phyloP scores from a whole-genome alignment of 2,113 vertebrate species.

The Callionymus lyra region DNA sequence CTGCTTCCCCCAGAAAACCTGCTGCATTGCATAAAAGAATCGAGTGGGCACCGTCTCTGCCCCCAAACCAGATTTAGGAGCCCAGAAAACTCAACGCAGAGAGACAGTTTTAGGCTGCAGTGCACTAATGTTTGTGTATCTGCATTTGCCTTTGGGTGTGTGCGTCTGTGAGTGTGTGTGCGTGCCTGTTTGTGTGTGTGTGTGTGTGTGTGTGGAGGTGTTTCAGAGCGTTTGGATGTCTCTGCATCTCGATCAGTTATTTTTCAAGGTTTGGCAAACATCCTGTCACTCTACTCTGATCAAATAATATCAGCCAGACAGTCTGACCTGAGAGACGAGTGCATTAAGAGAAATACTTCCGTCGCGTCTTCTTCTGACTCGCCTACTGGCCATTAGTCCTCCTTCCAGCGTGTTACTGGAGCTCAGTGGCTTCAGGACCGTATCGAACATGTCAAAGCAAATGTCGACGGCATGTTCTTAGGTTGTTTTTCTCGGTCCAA shows the following conservation, averaged over 20 bases:
- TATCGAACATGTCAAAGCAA: too few relatives aligned
- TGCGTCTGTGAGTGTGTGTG: conserved; percentile 17
- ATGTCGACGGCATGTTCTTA: too few relatives aligned
- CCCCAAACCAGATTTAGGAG: conserved; percentile 68
- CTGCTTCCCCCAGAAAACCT: conserved; percentile 60
- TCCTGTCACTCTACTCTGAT: conserved; percentile 43
- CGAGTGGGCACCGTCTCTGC: conserved; percentile 67
- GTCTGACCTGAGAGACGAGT: conserved; percentile 5
- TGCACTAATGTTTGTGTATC: conserved; percentile 62
- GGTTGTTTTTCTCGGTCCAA: too few relatives aligned
- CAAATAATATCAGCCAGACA: conserved; percentile 34
- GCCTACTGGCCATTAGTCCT: conserved; percentile 19
- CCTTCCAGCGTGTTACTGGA: too few relatives aligned
- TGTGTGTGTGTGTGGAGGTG: conserved; percentile 40
- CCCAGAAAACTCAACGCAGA: conserved; percentile 63
- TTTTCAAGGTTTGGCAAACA: conserved; percentile 47
- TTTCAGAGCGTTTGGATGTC: conserved; percentile 50
- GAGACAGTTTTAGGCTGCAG: conserved; percentile 66
- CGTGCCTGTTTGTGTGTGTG: conserved; percentile 9
- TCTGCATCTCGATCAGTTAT: conserved; percentile 48
- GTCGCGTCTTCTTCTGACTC: conserved; percentile 22
- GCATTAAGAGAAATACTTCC: conserved; percentile 9
- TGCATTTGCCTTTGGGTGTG: conserved; percentile 62
- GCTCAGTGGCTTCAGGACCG: too few relatives aligned
- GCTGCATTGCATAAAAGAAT: conserved; percentile 66